Conservation (phyloP, 2,888 invertebrate species). For the Drosophila flavopinicola region DNA sequence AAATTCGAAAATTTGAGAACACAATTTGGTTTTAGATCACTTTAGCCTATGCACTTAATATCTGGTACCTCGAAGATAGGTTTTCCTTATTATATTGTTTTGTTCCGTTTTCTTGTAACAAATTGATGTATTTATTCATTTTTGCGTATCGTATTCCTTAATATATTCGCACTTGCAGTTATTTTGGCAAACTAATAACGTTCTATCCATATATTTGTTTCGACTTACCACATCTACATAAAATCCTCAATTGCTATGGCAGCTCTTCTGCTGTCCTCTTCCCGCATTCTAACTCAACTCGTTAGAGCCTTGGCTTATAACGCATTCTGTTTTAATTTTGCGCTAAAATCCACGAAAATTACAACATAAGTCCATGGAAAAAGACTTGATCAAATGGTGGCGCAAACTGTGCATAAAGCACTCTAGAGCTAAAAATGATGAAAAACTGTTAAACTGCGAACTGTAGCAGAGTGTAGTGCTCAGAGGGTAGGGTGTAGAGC, state of each 20-base stretch:
- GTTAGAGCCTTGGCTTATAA: slow-evolving; percentile 3
- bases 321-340: slow-evolving; percentile 61
- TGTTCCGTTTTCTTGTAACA: too few species aligned
- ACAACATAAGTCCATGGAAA: slow-evolving; percentile 63
- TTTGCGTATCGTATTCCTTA: neutral
- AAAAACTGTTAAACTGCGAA: slow-evolving; percentile 20
- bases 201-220: neutral
- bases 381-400: slow-evolving; percentile 49
- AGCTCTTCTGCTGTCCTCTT: neutral
- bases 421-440: slow-evolving; percentile 20
- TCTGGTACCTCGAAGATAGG: too few species aligned
- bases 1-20: too few species aligned
- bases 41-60: too few species aligned
- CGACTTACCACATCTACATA: neutral
- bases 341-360: slow-evolving; percentile 70
- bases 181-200: neutral
- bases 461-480: slow-evolving; percentile 26
- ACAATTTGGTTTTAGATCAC: too few species aligned
- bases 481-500: neutral
- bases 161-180: neutral
- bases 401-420: slow-evolving; percentile 59
- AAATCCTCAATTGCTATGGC: neutral
- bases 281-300: neutral
- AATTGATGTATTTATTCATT: too few species aligned
- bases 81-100: too few species aligned